A percentile compares a stretch with the other conserved stretches of the same genome.
Conservation (phyloP, 2,888 invertebrate species). For the Agrilus biguttatus region DNA sequence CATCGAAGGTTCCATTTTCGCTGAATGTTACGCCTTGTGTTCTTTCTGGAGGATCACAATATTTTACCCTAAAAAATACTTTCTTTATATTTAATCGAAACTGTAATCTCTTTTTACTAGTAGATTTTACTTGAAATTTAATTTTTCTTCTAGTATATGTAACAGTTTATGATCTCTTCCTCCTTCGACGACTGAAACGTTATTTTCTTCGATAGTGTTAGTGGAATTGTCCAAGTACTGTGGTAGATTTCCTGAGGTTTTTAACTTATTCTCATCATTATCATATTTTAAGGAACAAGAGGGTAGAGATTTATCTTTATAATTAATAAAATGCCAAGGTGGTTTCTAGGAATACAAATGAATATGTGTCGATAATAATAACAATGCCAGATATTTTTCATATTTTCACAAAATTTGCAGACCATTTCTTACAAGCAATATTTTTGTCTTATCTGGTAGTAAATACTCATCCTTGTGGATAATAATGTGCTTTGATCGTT, state of each 20-base stretch:
- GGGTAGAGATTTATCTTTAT: slow-evolving; percentile 14
- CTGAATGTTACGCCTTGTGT: slow-evolving; percentile 52
- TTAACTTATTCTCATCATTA: too few relatives aligned
- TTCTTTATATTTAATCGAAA: background rate
- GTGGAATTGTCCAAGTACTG: too few relatives aligned
- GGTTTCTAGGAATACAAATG: slow-evolving; percentile 44
- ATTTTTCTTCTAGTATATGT: slow-evolving; percentile 43
- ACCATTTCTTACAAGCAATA: too few relatives aligned
- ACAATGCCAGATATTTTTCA: too few relatives aligned
- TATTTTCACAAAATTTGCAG: too few relatives aligned
- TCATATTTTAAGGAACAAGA: too few relatives aligned
- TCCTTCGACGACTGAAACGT: slow-evolving; percentile 43
- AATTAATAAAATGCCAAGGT: slow-evolving; percentile 63
- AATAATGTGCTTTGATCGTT: too few relatives aligned
- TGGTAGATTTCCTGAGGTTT: too few relatives aligned
- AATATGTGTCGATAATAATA: too few relatives aligned
- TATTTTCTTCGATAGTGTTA: slow-evolving; percentile 18
- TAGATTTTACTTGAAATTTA: slow-evolving; percentile 48
- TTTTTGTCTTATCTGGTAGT: too few relatives aligned
- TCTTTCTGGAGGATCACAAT: slow-evolving; percentile 59
- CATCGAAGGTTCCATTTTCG: slow-evolving; percentile 52
- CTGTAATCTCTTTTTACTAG: too few relatives aligned
- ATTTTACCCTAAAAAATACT: slow-evolving; percentile 38
- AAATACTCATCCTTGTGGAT: too few relatives aligned
- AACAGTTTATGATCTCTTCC: slow-evolving; percentile 60